phyloP scores from a whole-genome alignment of 2,113 vertebrate species.

The Prolemur simus region DNA sequence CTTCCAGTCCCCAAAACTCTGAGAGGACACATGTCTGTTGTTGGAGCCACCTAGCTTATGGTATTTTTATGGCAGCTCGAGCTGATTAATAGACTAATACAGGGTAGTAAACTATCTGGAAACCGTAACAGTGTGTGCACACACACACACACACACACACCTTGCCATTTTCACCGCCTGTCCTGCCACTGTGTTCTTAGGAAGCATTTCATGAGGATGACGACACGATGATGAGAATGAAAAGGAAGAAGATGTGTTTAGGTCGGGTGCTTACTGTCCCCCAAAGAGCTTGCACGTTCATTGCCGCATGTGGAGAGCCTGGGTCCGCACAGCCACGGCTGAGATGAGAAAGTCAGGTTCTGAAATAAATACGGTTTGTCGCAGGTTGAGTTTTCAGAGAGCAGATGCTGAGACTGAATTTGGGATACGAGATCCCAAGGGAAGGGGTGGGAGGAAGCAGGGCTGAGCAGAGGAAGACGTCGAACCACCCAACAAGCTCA shows the following conservation, averaged over 20 bases:
- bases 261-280: too few species aligned
- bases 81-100: neutral
- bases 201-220: neutral
- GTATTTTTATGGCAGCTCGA: neutral
- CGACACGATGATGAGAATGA: neutral
- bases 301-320: neutral
- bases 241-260: neutral
- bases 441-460: neutral
- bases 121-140: neutral
- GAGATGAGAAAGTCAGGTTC: neutral
- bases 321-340: rapidly evolving
- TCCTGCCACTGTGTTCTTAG: neutral
- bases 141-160: neutral
- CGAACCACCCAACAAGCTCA: rapidly evolving
- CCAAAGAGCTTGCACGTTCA: rapidly evolving
- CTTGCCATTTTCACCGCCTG: too few species aligned
- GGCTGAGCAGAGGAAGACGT: rapidly evolving
- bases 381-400: neutral
- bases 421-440: neutral
- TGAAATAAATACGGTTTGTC: rapidly evolving
- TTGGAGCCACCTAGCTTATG: rapidly evolving
- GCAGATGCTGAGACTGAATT: neutral
- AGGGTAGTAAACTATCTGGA: neutral
- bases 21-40: neutral
- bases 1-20: rapidly evolving